Evolutionary conservation across 2,888 invertebrate species (phyloP).

Genomic region (Vannuccia rotundouncinata): DNA sequence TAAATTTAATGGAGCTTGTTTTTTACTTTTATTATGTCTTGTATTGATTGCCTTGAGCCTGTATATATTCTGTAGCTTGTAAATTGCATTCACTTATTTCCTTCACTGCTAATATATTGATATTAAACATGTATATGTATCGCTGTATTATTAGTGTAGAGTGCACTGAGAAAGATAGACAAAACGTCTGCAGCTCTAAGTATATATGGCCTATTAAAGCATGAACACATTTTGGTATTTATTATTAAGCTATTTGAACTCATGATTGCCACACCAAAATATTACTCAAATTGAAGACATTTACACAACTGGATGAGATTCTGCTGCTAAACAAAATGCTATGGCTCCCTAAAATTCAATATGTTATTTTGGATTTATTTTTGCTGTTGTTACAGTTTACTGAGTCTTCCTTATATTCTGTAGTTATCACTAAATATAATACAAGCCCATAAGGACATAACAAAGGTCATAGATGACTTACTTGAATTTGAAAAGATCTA

Average conservation of each 20-base stretch:
- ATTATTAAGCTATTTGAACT: slow-evolving; percentile 33
- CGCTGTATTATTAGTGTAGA: no score
- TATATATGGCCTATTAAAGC: no score
- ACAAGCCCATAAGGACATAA: not conserved
- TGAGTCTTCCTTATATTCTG: slow-evolving; percentile 7
- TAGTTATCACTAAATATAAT: slow-evolving; percentile 8
- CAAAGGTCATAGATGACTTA: not conserved
- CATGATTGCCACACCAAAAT: slow-evolving; percentile 30
- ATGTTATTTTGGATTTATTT: slow-evolving; percentile 25
- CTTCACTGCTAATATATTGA: no score
- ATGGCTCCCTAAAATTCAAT: not conserved
- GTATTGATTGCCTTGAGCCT: no score
- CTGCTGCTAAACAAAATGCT: slow-evolving; percentile 1
- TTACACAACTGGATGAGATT: slow-evolving; percentile 20
- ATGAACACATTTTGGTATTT: no score
- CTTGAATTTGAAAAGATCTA: slow-evolving; percentile 31
- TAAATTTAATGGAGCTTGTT: no score
- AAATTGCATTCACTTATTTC: no score
- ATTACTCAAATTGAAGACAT: not conserved
- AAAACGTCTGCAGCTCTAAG: no score
- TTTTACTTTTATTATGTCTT: no score
- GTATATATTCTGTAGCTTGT: no score
- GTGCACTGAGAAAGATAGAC: no score
- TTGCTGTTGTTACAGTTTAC: slow-evolving; percentile 24
- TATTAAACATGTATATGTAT: no score